Conservation (phyloP, 2,797 vertebrate genomes). For the Bucorvus abyssinicus region DNA sequence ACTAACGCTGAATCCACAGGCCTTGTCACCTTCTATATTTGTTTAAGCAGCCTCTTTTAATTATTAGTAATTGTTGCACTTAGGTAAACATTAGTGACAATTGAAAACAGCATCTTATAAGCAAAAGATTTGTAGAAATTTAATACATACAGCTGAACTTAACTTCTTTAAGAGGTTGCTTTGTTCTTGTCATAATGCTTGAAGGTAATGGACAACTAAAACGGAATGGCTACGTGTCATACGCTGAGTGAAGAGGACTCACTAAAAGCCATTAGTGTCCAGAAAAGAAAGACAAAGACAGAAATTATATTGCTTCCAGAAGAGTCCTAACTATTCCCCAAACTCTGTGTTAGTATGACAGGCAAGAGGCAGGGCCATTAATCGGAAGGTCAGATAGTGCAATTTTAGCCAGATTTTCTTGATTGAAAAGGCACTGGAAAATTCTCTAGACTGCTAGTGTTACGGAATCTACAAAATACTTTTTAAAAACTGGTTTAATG, state of each 20-base stretch:
- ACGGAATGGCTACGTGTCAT: conserved; percentile 85
- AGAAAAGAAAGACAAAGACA: conserved; percentile 86
- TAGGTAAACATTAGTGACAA: conserved; percentile 68
- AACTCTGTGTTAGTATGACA: conserved; percentile 83
- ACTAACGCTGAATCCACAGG: conserved; percentile 57
- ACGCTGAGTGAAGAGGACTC: conserved; percentile 85
- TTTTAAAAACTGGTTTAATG: conserved; percentile 72
- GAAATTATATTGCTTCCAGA: conserved; percentile 83
- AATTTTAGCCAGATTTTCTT: conserved; percentile 78
- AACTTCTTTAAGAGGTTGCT: conserved; percentile 71
- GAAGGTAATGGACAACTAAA: conserved; percentile 87
- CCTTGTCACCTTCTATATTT: conserved; percentile 69
- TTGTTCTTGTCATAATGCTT: conserved; percentile 85
- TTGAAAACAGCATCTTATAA: conserved; percentile 73
- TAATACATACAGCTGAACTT: conserved; percentile 77
- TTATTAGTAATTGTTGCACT: conserved; percentile 70
- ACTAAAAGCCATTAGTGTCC: conserved; percentile 92
- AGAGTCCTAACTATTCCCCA: conserved; percentile 77
- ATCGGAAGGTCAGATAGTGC: conserved; percentile 82
- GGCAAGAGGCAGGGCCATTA: conserved; percentile 84
- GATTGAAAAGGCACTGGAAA: conserved; percentile 74
- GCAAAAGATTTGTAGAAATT: conserved; percentile 73
- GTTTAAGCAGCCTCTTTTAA: conserved; percentile 74
- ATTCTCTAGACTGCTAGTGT: conserved; percentile 76
- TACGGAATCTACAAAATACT: conserved; percentile 74